Conservation (phyloP, 2,888 invertebrate species). For the Cybosia mesomella region DNA sequence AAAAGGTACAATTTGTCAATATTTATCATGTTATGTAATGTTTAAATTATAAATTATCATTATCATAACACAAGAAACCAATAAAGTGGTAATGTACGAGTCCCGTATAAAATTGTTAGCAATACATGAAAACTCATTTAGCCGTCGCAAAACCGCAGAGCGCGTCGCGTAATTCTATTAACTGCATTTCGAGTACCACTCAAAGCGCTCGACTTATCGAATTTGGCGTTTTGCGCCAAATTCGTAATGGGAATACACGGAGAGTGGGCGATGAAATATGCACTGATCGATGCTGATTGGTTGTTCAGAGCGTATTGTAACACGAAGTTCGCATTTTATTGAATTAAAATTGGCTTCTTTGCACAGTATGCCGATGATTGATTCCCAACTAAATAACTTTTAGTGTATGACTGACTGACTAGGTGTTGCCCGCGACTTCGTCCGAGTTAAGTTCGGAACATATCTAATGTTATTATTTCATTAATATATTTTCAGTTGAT, state of each 20-base stretch:
- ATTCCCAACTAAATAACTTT: not conserved
- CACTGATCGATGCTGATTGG: conserved; percentile 28
- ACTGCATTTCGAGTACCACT: conserved; percentile 63
- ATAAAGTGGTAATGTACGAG: conserved; percentile 17
- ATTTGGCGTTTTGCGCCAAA: conserved; percentile 68
- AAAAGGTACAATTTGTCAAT: not conserved
- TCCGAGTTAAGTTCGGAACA: too few species aligned
- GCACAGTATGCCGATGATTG: not conserved
- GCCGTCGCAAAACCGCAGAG: conserved; percentile 52
- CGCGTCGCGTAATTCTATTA: conserved; percentile 65
- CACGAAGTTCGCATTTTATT: not conserved
- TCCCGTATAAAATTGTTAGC: conserved; percentile 23
- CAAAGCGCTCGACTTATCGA: conserved; percentile 67
- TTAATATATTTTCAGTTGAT: too few species aligned
- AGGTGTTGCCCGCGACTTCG: too few species aligned
- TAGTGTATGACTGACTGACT: too few species aligned
- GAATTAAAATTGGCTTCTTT: not conserved
- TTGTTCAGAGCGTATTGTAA: conserved; percentile 15
- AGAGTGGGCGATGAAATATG: conserved; percentile 48
- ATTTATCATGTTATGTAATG: not conserved
- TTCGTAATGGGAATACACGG: conserved; percentile 54
- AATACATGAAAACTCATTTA: conserved; percentile 54
- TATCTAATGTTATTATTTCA: too few species aligned
- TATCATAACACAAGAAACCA: conserved; percentile 6
- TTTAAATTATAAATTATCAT: not conserved